Conservation (phyloP, 1,140 invertebrate genomes). For the Ips nitidus region DNA sequence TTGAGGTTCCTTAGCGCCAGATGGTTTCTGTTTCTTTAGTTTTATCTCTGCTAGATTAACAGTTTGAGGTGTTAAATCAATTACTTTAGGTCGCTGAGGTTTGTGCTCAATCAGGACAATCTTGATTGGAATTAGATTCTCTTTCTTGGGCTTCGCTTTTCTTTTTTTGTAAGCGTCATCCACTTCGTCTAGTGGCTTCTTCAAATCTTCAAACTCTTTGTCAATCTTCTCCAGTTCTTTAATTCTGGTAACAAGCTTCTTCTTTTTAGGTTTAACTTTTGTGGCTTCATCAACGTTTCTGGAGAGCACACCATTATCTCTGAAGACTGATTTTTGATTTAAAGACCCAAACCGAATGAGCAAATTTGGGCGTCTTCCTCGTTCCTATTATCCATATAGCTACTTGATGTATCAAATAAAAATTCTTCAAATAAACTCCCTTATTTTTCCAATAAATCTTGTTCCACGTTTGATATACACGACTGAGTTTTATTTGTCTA, state of each 20-base stretch:
- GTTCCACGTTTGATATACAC: no score
- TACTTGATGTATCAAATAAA: no score
- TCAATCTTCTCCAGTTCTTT: constrained; percentile 59
- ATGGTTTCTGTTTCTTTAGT: constrained; percentile 40
- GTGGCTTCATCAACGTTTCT: constrained; percentile 70
- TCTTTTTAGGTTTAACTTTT: constrained; percentile 63
- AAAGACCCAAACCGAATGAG: no score
- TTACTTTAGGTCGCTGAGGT: constrained; percentile 40
- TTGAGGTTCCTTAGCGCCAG: constrained; percentile 42
- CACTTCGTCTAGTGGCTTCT: constrained; percentile 40
- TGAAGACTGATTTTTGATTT: constrained; percentile 1
- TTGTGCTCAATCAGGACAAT: constrained; percentile 36
- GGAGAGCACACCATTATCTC: constrained; percentile 67
- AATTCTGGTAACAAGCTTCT: constrained; percentile 69
- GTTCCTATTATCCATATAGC: no score
- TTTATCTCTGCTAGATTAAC: constrained; percentile 44
- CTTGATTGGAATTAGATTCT: constrained; percentile 40
- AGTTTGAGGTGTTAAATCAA: constrained; percentile 38
- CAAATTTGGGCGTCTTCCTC: no score
- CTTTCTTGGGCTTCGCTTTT: constrained; percentile 35
- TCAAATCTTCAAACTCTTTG: constrained; percentile 41
- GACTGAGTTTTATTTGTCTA: no score
- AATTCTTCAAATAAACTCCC: no score
- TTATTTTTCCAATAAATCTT: no score
- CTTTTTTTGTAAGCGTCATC: constrained; percentile 40